Base-by-base conservation (phyloP, 1,140 invertebrate genomes). In the Ganaspis sp. region DNA sequence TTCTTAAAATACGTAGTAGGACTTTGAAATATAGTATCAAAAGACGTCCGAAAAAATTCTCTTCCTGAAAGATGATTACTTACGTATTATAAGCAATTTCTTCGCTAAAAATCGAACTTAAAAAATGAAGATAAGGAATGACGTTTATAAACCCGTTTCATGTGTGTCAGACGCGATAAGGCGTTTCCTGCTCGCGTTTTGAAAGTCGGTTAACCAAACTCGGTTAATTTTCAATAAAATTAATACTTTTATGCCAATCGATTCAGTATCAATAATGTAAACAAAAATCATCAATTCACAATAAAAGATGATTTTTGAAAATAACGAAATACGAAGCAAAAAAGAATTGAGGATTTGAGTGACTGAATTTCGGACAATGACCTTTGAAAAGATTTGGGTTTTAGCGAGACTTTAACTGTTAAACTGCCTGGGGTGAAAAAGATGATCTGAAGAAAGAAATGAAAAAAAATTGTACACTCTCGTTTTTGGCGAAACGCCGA, bases 151-250 rank as follows among this genome's bases (percentile, higher is more conserved):
- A 34, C 71, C 42, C 15, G 37, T 72, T 34, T 64, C 23, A 40
- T 49, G 49, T 45, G 42, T 72, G 42, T 45, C 71, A 72, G 21
- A 9, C 72, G 53, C 72, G 72, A 54, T 54, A 49, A 73, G 49
- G 72, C 23, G n/a, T 29, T 64, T 64, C 58, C 58, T 64, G 58
- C 26, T 64, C 58, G 58, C 23, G 23, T 64, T 64, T 64, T 64
- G 58, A 64, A 64, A 64, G 58, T 64, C 58, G 58, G 58, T 64
- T 64, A 64, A 64, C 58, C 23, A 64, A 64, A 64, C 58, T 64
- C 26, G 12, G 23, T 64, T 64, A 11, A 29, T 64, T 64, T 64
- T 64, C 4, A 64, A 64, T n/a, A 64, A 4, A 49, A 49, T 49
- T 17, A 49, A 49, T 17, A 49, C 17, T 17, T 45, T 45, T 6